Conservation (phyloP, 1,140 invertebrate species). For the Ceratoteleas bidentatus region DNA sequence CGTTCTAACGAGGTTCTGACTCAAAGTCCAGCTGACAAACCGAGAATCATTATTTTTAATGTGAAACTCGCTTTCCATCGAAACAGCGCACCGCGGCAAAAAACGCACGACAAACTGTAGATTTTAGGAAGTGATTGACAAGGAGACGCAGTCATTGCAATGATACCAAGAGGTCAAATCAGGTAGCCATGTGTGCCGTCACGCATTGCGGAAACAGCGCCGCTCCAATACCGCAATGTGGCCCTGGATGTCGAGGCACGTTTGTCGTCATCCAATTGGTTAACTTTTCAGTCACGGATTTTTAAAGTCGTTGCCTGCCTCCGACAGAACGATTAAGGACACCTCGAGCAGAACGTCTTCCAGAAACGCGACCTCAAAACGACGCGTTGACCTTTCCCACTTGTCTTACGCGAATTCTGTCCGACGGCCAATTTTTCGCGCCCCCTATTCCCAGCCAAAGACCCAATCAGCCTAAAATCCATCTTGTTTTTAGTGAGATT, state of each 20-base stretch:
- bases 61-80: too few relatives aligned
- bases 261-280: conserved; percentile 30
- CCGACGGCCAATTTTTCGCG: neutral
- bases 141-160: conserved; percentile 12
- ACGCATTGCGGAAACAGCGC: conserved; percentile 37
- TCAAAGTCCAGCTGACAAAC: too few relatives aligned
- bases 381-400: conserved; percentile 4
- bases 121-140: conserved; percentile 13
- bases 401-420: neutral
- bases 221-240: conserved; percentile 54
- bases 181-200: conserved; percentile 19
- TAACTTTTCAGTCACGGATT: conserved; percentile 60
- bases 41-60: too few relatives aligned
- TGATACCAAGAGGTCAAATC: conserved; percentile 33
- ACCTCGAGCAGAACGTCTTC: conserved; percentile 17
- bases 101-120: neutral
- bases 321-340: conserved; percentile 24
- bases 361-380: conserved; percentile 17
- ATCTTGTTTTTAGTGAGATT: too few relatives aligned
- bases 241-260: conserved; percentile 29
- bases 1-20: too few relatives aligned
- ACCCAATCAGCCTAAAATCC: neutral
- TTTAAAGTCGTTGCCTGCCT: conserved; percentile 35
- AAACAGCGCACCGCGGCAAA: neutral
- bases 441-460: neutral